These are phyloP conservation scores for Oeneis ivallda DNA, from an alignment of 2,888 invertebrate species.

Conservation along the genomic window DNA sequence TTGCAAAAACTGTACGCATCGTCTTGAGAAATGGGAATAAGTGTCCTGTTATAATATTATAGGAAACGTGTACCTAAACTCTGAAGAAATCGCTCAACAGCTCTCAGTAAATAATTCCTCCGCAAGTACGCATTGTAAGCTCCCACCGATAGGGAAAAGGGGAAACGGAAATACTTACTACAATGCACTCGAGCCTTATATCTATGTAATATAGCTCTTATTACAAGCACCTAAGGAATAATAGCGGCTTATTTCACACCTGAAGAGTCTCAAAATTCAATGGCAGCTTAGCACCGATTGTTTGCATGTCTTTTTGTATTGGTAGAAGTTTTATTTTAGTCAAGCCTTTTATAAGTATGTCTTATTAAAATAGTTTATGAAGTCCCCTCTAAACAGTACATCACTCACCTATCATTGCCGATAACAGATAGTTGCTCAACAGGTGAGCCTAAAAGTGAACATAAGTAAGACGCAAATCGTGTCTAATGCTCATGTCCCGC, in stretches of 20 bases:
- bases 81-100: background rate
- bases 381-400: too few species aligned
- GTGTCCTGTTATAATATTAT: too few species aligned
- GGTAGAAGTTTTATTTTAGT: background rate
- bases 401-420: too few species aligned
- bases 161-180: slow-evolving; percentile 19
- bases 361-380: too few species aligned
- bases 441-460: too few species aligned
- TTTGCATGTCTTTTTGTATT: background rate
- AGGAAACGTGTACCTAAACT: background rate
- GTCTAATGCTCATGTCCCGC: too few species aligned
- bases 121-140: slow-evolving; percentile 15
- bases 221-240: slow-evolving; percentile 7
- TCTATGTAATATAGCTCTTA: slow-evolving; percentile 16
- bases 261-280: background rate
- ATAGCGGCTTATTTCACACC: slow-evolving; percentile 14
- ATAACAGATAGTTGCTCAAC: too few species aligned
- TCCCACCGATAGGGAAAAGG: slow-evolving; percentile 14
- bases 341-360: too few species aligned
- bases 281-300: background rate
- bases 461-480: too few species aligned
- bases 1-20: too few species aligned
- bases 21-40: too few species aligned
- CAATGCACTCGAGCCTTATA: slow-evolving; percentile 21
- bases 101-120: slow-evolving; percentile 8